Conservation (phyloP, 2,888 invertebrate species). For the Drymonia ruficornis region DNA sequence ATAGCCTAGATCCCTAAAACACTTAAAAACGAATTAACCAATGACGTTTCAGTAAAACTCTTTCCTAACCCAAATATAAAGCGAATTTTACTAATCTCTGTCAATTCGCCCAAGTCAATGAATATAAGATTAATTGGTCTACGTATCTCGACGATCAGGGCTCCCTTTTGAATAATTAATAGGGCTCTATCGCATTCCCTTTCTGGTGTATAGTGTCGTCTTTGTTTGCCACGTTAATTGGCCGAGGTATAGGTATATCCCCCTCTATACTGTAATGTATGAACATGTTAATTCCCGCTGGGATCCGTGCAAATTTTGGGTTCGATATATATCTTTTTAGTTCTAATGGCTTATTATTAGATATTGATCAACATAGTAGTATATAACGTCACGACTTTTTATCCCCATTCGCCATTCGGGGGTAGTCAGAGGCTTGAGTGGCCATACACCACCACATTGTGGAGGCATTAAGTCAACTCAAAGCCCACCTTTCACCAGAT, state of each 20-base stretch:
- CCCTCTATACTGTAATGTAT: conserved; percentile 18
- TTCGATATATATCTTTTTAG: conserved; percentile 10
- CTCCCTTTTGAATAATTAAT: conserved; percentile 56
- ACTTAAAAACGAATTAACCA: conserved; percentile 14
- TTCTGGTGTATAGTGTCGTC: conserved; percentile 14
- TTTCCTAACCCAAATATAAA: conserved; percentile 35
- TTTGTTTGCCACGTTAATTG: conserved; percentile 26
- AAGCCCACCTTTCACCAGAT: too few relatives aligned
- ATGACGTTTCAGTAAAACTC: conserved; percentile 15
- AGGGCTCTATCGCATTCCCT: conserved; percentile 19
- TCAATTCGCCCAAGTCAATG: conserved; percentile 57
- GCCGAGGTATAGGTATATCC: conserved; percentile 29
- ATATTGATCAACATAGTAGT: too few relatives aligned
- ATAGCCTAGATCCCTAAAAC: background rate
- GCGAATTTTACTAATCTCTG: conserved; percentile 53
- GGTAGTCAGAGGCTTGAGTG: too few relatives aligned
- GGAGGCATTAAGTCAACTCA: too few relatives aligned
- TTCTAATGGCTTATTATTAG: background rate
- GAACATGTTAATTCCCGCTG: conserved; percentile 25
- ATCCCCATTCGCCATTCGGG: too few relatives aligned
- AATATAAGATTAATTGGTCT: conserved; percentile 59
- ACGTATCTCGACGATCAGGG: conserved; percentile 48
- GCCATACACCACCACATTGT: too few relatives aligned
- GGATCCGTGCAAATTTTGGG: conserved; percentile 9
- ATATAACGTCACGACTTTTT: too few relatives aligned